Evolutionary conservation across 2,797 vertebrate species (phyloP).

Genomic region (Phataginus tetradactyla): DNA sequence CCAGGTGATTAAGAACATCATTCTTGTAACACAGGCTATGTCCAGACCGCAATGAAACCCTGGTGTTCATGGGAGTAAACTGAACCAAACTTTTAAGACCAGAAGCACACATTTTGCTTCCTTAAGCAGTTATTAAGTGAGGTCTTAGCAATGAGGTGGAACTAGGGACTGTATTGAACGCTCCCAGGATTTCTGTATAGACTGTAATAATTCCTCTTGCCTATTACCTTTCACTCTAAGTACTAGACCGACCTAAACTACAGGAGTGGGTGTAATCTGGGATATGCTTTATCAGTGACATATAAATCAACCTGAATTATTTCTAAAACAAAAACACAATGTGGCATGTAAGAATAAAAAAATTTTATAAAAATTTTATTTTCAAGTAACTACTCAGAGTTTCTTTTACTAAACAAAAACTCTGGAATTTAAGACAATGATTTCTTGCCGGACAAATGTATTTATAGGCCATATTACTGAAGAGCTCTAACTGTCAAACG

Average conservation of each 20-base stretch:
- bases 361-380: background rate
- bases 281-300: background rate
- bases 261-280: background rate
- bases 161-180: background rate
- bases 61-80: background rate
- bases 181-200: background rate
- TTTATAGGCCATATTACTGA: background rate
- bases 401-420: constrained; percentile 27
- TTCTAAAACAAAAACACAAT: constrained; percentile 47
- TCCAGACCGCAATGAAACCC: background rate
- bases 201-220: background rate
- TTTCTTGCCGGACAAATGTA: background rate
- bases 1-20: background rate
- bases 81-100: background rate
- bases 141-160: background rate
- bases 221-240: background rate
- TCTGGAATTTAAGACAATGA: background rate
- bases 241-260: background rate
- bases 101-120: background rate
- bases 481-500: background rate
- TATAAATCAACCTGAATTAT: background rate
- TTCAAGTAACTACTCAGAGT: background rate
- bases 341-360: background rate
- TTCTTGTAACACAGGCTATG: background rate
- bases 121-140: background rate